Percentiles rank a stretch among this genome's conserved stretches.
Conservation (phyloP, 2,797 vertebrate species). For the Pagetopsis macropterus region DNA sequence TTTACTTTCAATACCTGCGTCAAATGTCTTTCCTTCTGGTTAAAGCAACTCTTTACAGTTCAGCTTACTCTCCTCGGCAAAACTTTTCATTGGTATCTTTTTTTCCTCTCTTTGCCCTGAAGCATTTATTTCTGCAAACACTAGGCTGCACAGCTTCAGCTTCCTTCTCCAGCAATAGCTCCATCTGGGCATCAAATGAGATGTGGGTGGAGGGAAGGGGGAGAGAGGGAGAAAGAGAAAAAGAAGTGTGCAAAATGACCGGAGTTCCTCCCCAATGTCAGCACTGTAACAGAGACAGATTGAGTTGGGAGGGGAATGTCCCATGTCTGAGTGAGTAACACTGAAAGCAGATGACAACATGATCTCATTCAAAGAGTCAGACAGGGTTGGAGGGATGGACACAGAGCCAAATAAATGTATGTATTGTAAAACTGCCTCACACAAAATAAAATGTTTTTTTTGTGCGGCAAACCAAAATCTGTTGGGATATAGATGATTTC, state of each 20-base stretch:
- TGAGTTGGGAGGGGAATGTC: constrained; percentile 78
- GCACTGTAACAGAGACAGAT: constrained; percentile 72
- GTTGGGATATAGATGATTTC: constrained; percentile 9
- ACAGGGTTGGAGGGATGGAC: constrained; percentile 31
- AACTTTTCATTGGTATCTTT: constrained; percentile 40
- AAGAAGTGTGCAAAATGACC: constrained; percentile 53
- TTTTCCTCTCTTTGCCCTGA: constrained; percentile 35
- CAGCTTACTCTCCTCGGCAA: constrained; percentile 23
- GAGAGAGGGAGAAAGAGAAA: constrained; percentile 21
- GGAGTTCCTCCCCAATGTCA: constrained; percentile 63
- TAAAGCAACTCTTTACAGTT: not conserved
- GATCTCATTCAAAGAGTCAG: constrained; percentile 64
- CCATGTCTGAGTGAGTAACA: constrained; percentile 76
- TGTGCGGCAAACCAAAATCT: constrained; percentile 13
- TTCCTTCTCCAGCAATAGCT: constrained; percentile 52
- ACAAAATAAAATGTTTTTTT: not conserved
- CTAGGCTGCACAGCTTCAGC: constrained; percentile 49
- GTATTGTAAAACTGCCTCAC: not conserved
- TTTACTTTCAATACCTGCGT: not conserved
- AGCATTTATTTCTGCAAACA: constrained; percentile 47
- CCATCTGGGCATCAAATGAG: constrained; percentile 72
- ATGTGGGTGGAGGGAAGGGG: constrained; percentile 51
- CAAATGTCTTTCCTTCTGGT: constrained; percentile 8
- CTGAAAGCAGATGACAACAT: constrained; percentile 72
- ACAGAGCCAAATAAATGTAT: constrained; percentile 19